Base-by-base conservation (phyloP, 2,113 vertebrate genomes). In the Baryphthengus martii region DNA sequence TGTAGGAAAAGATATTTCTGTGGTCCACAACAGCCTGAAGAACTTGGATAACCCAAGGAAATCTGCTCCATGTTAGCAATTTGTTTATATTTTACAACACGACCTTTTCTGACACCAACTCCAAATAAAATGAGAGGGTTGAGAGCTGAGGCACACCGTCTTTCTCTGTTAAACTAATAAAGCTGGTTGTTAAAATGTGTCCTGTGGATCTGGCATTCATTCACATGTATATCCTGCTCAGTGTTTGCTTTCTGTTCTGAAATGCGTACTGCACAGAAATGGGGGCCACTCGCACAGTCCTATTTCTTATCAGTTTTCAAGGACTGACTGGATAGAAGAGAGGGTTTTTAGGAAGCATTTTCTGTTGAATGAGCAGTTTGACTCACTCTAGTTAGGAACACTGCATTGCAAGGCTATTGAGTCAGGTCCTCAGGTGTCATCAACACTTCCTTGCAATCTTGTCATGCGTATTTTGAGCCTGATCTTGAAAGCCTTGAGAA, bases 21-120 rank as follows among this genome's bases (percentile, higher is more conserved):
- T 58, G 28, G 37, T 75, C 77, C 53, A 56, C 66, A 91, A 49
- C 13, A 79, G 37, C 58, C 37, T 83, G 53, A 93, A 28, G 25
- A 85, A 37, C 62, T 61, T 72, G 42, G 9, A 4, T 58, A 93
- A 44, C 82, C 19, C 28, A 75, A 88, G 37, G 67, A 94, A 93
- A 62, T 90, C 62, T 85, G 40, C 53, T 91, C 39, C n/a, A 16
- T 56, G 49, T 76, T 76, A 90, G 45, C 42, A 85, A 73, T 92
- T 91, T 80, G 74, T 91, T 93, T 96, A 18, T 89, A 20, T 94
- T 95, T 97, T 91, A 49, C 62, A 53, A 70, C 49, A 62, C 1
- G 16, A 88, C 71, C 67, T 91, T 89, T 93, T 73, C 71, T 95
- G 85, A 73, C 62, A 76, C 6, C 16, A 67, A 23, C 37, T 85